Evolutionary conservation across 1,140 invertebrate genomes (phyloP), one percentile per base, ranked within the genome.

Genomic region (Drusus annulatus): DNA sequence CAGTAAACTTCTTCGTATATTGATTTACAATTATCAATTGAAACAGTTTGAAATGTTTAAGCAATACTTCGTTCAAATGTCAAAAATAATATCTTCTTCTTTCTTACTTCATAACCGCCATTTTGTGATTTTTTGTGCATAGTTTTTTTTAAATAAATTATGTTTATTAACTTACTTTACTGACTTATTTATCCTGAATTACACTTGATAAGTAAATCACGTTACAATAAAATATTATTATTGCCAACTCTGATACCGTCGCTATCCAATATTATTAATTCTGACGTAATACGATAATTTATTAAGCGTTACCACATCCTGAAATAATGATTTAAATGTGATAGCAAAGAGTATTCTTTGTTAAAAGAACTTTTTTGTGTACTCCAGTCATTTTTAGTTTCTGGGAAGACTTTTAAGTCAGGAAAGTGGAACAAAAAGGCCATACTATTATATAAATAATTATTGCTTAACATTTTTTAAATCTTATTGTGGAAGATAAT

Each of bases 241-340:
- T 17, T 19, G 21, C n/a, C 54, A 56, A 56, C 54, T 56, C n/a
- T 13, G 13, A 56, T 19, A 45, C 10, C 36, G 36, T 45, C 23
- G 23, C 19, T 63, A 3, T 28, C 60, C 23, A 63, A 63, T 63
- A 63, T 28, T 8, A 28, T 16, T 23, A 21, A 45, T 17, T 71
- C 31, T 71, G 68, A 71, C 68, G 68, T 25, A 71, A 71, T 71
- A 45, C 10, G 36, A 45, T 45, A 19, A 71, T 19, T 71, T 45
- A 71, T 52, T 71, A 52, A 21, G 45, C 68, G 16, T 21, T 45
- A 71, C 68, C 68, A 71, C 68, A 71, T 71, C 68, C 68, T 71
- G 68, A 50, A 36, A 23, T 25, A 71, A 60, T 60, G 10, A 28
- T 31, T 51, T 71, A 52, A 51, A 45, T 51, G 36, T 71, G 68